These are phyloP conservation scores for Globodera rostochiensis DNA, from an alignment of 1,140 invertebrate genomes.

Conservation along the genomic window DNA sequence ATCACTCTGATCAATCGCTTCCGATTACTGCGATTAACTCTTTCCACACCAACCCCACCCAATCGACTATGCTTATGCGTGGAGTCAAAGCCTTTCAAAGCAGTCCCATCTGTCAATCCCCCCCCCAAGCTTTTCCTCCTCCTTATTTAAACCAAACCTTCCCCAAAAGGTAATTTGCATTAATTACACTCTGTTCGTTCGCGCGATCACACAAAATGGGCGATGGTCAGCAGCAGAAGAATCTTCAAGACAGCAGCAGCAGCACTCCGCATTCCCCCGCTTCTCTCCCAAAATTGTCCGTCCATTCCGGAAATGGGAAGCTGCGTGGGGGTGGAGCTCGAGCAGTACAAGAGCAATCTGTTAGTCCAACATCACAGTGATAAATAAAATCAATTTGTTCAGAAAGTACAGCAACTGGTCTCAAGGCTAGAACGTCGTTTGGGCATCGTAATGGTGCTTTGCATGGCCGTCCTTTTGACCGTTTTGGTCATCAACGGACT, in stretches of 20 bases:
- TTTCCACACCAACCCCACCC: too few relatives aligned
- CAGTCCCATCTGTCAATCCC: not conserved
- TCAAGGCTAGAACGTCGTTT: slow-evolving; percentile 23
- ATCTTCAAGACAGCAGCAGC: not conserved
- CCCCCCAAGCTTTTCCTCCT: too few relatives aligned
- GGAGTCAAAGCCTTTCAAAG: not conserved
- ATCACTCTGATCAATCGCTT: slow-evolving; percentile 1
- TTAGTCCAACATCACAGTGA: not conserved
- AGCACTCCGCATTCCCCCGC: not conserved
- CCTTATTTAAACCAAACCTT: too few relatives aligned
- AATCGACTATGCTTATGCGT: not conserved
- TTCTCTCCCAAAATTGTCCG: not conserved
- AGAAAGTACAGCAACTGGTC: not conserved
- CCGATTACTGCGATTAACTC: not conserved
- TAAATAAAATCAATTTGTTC: not conserved
- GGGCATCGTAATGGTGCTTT: slow-evolving; percentile 10
- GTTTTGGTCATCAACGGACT: slow-evolving; percentile 30
- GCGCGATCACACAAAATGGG: not conserved
- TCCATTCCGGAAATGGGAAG: slow-evolving; percentile 31
- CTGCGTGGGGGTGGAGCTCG: slow-evolving; percentile 27
- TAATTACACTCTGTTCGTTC: not conserved
- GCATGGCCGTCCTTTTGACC: slow-evolving; percentile 18
- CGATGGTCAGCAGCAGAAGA: not conserved
- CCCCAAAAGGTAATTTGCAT: too few relatives aligned
- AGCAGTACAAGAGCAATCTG: not conserved